Evolutionary conservation across 2,888 invertebrate genomes (phyloP).

Genomic region (Buathra laborator): DNA sequence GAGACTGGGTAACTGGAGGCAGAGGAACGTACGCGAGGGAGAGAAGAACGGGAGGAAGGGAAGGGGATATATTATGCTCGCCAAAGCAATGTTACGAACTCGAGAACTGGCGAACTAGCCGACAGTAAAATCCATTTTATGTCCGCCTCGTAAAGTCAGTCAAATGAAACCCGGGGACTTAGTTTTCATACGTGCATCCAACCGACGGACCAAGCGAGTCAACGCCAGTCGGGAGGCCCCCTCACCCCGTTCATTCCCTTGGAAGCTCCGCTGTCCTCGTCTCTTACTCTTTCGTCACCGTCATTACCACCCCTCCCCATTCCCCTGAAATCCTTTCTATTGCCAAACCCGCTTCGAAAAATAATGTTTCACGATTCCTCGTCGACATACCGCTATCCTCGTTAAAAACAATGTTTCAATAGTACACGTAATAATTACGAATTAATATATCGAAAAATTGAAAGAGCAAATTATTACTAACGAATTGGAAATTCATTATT

Average conservation of each 20-base stretch:
- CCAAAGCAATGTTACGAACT: conserved; percentile 83
- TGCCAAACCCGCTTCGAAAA: conserved; percentile 30
- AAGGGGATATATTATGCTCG: conserved; percentile 77
- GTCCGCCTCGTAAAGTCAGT: conserved; percentile 84
- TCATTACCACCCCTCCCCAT: conserved; percentile 51
- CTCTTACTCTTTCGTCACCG: conserved; percentile 45
- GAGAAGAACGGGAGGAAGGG: conserved; percentile 34
- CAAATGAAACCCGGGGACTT: conserved; percentile 84
- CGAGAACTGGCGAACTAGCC: conserved; percentile 84
- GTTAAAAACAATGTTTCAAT: neutral
- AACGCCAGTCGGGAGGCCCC: conserved; percentile 64
- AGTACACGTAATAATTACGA: neutral
- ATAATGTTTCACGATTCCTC: neutral
- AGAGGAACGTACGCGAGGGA: conserved; percentile 26
- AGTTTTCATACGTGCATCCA: conserved; percentile 83
- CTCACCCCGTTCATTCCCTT: conserved; percentile 24
- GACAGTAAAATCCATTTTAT: conserved; percentile 85
- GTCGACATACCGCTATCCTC: neutral
- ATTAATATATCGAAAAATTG: neutral
- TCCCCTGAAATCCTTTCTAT: conserved; percentile 18
- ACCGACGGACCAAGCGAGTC: conserved; percentile 66
- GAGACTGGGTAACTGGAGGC: conserved; percentile 1
- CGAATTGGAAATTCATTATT: conserved; percentile 13
- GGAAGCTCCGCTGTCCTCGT: conserved; percentile 43
- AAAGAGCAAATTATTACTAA: neutral